A percentile compares a stretch with the other conserved stretches of the same genome.
These are phyloP conservation scores for Drosophila ercepeae DNA, from an alignment of 1,140 invertebrate species.

Conservation along the genomic window DNA sequence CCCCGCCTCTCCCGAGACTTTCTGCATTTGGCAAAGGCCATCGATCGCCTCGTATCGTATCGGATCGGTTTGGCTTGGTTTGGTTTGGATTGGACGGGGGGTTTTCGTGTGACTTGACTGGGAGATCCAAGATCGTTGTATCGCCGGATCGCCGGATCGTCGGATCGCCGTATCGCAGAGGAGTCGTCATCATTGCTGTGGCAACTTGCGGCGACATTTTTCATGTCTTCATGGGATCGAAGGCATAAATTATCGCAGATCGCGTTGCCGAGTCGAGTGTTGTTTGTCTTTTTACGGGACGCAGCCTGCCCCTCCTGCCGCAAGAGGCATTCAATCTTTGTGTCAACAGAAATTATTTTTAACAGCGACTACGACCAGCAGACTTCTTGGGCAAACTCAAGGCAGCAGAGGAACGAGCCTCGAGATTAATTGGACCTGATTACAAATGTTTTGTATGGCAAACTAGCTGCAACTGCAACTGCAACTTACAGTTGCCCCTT, in stretches of 20 bases:
- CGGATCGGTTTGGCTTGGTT: not conserved
- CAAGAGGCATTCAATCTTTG: slow-evolving; percentile 75
- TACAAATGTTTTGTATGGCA: slow-evolving; percentile 75
- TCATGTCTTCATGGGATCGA: slow-evolving; percentile 81
- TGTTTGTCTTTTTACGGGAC: slow-evolving; percentile 37
- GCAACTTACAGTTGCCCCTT: slow-evolving; percentile 24
- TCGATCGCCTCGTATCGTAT: slow-evolving; percentile 43
- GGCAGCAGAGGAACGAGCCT: slow-evolving; percentile 21
- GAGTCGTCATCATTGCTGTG: slow-evolving; percentile 69
- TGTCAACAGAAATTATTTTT: slow-evolving; percentile 82
- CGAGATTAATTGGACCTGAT: slow-evolving; percentile 77
- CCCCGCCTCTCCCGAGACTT: slow-evolving; percentile 3
- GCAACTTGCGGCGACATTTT: slow-evolving; percentile 79
- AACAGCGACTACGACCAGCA: slow-evolving; percentile 62
- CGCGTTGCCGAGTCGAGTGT: slow-evolving; percentile 18
- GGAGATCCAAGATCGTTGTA: slow-evolving; percentile 20
- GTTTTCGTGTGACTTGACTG: slow-evolving; percentile 1
- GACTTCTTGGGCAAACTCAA: slow-evolving; percentile 20
- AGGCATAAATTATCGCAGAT: slow-evolving; percentile 79
- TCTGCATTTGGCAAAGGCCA: slow-evolving; percentile 71
- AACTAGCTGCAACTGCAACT: slow-evolving; percentile 50
- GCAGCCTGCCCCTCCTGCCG: slow-evolving; percentile 3
- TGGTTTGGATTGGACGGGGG: not conserved
- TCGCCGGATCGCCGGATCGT: slow-evolving; percentile 13
- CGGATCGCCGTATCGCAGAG: slow-evolving; percentile 4